A percentile compares a stretch with the other conserved stretches of the same genome.
phyloP scores from a whole-genome alignment of 2,888 invertebrate species.

The Eupithecia subfuscata region DNA sequence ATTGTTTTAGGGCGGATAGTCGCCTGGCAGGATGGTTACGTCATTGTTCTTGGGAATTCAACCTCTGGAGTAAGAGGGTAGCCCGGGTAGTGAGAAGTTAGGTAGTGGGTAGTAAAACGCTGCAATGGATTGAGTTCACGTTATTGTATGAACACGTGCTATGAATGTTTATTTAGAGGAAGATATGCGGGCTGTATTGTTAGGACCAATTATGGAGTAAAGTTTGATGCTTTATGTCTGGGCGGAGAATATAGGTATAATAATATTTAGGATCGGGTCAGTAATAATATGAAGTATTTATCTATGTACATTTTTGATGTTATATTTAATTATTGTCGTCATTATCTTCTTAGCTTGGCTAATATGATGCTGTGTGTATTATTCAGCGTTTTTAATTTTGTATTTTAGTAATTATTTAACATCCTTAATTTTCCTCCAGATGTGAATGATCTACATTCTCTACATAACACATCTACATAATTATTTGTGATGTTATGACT shows the following conservation, averaged over 20 bases:
- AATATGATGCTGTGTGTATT: no score
- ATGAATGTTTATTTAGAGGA: conserved; percentile 1
- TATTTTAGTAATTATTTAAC: no score
- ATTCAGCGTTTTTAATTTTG: no score
- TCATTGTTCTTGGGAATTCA: conserved; percentile 52
- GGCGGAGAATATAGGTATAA: not conserved
- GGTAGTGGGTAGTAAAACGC: conserved; percentile 10
- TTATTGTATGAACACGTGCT: conserved; percentile 11
- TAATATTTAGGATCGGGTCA: not conserved
- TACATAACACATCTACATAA: no score
- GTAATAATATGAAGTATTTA: not conserved
- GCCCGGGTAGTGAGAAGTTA: not conserved
- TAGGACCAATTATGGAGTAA: not conserved
- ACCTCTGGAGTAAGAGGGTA: conserved; percentile 42
- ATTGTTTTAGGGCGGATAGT: conserved; percentile 47
- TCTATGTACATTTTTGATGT: not conserved
- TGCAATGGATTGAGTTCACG: conserved; percentile 10
- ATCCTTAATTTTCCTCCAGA: no score
- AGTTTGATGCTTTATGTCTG: not conserved
- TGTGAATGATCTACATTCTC: no score
- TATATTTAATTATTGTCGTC: not conserved
- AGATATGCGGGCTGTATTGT: not conserved
- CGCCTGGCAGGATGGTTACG: conserved; percentile 41
- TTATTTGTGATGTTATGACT: no score
- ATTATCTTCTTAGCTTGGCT: no score